Evolutionary conservation across 2,797 vertebrate species (phyloP).

Genomic region (Hapalemur alaotrensis): DNA sequence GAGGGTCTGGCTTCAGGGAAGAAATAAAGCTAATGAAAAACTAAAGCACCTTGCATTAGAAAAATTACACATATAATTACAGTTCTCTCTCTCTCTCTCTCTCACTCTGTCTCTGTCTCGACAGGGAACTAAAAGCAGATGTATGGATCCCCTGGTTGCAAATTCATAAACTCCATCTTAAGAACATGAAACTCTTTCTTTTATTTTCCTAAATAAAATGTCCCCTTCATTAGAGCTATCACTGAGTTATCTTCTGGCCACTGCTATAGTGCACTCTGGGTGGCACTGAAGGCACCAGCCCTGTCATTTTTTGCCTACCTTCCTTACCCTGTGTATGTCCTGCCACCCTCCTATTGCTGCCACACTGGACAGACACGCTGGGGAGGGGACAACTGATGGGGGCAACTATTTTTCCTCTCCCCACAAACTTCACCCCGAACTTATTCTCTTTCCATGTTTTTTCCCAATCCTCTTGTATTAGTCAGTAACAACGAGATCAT

Average conservation of each 20-base stretch:
- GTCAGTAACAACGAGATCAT: neutral
- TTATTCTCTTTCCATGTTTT: neutral
- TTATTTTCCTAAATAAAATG: neutral
- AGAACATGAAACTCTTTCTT: neutral
- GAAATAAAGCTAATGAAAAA: neutral
- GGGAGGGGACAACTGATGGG: neutral
- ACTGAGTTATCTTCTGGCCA: neutral
- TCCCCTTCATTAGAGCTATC: neutral
- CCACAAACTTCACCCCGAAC: neutral
- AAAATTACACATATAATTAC: neutral
- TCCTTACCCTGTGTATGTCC: neutral
- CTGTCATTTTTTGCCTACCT: neutral
- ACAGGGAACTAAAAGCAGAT: neutral
- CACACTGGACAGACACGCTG: too few relatives aligned
- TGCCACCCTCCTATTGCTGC: accelerated
- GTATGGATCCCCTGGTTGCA: neutral
- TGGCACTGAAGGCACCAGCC: neutral
- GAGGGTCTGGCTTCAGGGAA: neutral
- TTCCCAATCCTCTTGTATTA: neutral
- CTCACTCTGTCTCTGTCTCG: neutral
- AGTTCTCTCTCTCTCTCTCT: neutral
- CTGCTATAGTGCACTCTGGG: accelerated
- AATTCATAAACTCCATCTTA: neutral
- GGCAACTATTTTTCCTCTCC: neutral
- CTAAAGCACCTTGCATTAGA: neutral